Evolutionary conservation across 1,140 invertebrate species (phyloP).

Genomic region (Conopomorpha cramerella): DNA sequence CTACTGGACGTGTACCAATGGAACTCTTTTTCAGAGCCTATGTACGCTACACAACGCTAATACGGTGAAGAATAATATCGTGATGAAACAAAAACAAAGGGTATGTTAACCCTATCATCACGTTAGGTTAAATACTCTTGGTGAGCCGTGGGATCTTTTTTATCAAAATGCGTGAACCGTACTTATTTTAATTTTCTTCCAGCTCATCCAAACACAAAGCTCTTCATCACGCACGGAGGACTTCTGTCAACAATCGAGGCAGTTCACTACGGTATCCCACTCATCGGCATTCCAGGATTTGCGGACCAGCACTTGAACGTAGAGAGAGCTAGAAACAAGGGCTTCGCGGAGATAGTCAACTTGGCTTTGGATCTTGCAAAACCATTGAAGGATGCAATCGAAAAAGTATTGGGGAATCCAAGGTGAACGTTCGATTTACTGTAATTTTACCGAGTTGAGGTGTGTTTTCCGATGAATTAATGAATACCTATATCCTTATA

Average conservation of each 20-base stretch:
- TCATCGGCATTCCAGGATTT: slow-evolving; percentile 68
- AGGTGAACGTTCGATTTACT: too few species aligned
- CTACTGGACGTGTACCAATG: too few species aligned
- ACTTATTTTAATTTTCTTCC: slow-evolving; percentile 53
- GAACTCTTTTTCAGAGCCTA: too few species aligned
- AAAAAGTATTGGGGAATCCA: slow-evolving; percentile 9
- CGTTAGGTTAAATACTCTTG: too few species aligned
- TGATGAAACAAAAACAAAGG: too few species aligned
- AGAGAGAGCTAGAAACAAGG: slow-evolving; percentile 8
- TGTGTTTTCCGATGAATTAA: too few species aligned
- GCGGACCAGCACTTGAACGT: slow-evolving; percentile 62
- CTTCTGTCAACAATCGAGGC: slow-evolving; percentile 66
- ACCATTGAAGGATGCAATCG: slow-evolving; percentile 11
- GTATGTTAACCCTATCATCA: too few species aligned
- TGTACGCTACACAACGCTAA: too few species aligned
- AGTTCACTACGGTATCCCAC: slow-evolving; percentile 66
- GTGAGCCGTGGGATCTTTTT: too few species aligned
- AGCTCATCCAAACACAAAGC: slow-evolving; percentile 64
- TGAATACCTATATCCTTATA: too few species aligned
- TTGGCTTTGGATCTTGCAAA: slow-evolving; percentile 7
- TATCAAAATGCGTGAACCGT: not conserved
- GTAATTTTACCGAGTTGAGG: too few species aligned
- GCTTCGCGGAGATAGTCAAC: slow-evolving; percentile 11
- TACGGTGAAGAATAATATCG: too few species aligned
- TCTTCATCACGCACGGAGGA: slow-evolving; percentile 71